phyloP scores from a whole-genome alignment of 2,797 vertebrate species.

The Morus bassanus region DNA sequence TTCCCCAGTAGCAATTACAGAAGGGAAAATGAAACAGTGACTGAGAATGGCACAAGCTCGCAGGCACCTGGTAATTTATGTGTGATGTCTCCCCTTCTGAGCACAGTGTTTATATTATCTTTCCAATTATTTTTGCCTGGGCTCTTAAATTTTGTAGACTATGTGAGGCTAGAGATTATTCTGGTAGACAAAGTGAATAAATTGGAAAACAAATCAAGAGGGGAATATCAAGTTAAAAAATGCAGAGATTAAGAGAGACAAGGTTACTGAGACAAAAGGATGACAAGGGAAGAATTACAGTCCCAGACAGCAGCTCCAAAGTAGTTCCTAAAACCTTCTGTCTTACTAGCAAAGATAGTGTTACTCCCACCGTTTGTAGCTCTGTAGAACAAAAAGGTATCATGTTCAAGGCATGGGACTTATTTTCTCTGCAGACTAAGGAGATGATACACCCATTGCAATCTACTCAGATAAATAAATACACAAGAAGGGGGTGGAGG shows the following conservation, averaged over 20 bases:
- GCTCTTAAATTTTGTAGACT: not conserved
- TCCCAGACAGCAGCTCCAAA: not conserved
- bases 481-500: rapidly evolving
- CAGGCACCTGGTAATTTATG: constrained; percentile 26
- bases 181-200: constrained; percentile 2
- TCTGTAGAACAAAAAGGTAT: not conserved
- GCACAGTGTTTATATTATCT: constrained; percentile 23
- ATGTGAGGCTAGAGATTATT: not conserved
- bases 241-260: not conserved
- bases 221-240: not conserved
- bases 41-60: not conserved
- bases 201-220: constrained; percentile 24
- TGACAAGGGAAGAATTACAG: not conserved
- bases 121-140: constrained; percentile 25
- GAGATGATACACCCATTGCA: not conserved
- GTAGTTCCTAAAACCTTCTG: not conserved
- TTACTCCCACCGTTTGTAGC: not conserved
- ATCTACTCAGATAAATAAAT: not conserved
- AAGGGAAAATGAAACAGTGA: not conserved
- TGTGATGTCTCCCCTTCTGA: not conserved
- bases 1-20: not conserved
- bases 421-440: not conserved
- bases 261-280: constrained; percentile 4
- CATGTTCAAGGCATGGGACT: not conserved
- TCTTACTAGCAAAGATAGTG: not conserved